phyloP scores from a whole-genome alignment of 2,797 vertebrate species.

The Peromyscus nudipes region DNA sequence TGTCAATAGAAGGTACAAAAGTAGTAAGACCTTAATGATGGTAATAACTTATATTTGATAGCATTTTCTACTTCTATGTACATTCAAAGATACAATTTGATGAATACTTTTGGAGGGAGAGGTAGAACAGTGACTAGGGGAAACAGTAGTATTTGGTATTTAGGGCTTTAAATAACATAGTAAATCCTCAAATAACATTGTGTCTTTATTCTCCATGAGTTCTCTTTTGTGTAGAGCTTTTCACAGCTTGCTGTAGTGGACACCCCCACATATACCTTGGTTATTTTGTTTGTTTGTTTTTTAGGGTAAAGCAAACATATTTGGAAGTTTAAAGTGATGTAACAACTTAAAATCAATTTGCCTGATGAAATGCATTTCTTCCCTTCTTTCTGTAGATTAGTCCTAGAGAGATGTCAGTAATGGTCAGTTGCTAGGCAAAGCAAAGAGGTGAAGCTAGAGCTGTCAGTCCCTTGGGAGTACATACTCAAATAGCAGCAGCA shows the following conservation, averaged over 20 bases:
- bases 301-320: conserved; percentile 51
- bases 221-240: conserved; percentile 7
- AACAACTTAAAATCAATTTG: conserved; percentile 24
- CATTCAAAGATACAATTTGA: conserved; percentile 40
- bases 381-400: conserved; percentile 26
- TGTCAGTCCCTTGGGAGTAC: conserved; percentile 29
- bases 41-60: conserved; percentile 56
- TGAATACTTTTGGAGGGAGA: conserved; percentile 52
- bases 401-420: conserved; percentile 27
- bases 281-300: not conserved
- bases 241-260: not conserved
- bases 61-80: conserved; percentile 19
- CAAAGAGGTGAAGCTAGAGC: conserved; percentile 31
- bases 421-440: conserved; percentile 36
- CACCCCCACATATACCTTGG: not conserved
- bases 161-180: conserved; percentile 4
- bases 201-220: not conserved
- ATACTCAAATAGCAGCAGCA: conserved; percentile 58
- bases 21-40: conserved; percentile 56
- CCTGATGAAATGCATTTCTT: conserved; percentile 49
- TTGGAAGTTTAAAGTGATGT: not conserved
- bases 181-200: conserved; percentile 22
- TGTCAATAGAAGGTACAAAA: conserved; percentile 57
- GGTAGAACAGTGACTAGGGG: not conserved
- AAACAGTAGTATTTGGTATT: conserved; percentile 42